Percentiles rank a stretch among this genome's conserved stretches.
phyloP scores from a whole-genome alignment of 2,113 vertebrate genomes.

The Romanogobio albipinnatus region DNA sequence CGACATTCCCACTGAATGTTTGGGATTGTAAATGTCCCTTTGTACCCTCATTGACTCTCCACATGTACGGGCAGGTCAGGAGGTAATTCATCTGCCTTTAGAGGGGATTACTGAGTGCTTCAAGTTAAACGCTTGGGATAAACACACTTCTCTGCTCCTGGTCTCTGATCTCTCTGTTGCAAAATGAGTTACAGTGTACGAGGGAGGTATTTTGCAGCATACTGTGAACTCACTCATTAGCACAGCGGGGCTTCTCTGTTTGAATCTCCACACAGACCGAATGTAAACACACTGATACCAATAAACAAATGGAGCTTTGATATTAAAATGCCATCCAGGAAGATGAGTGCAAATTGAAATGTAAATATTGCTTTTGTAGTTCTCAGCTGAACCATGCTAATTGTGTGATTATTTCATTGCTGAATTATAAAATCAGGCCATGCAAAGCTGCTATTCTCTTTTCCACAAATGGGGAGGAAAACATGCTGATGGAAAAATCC shows the following conservation, averaged over 20 bases:
- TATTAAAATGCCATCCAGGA: background rate
- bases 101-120: slow-evolving; percentile 41
- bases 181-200: background rate
- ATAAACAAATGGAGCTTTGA: slow-evolving; percentile 13
- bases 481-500: background rate
- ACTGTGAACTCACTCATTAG: slow-evolving; percentile 3
- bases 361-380: background rate
- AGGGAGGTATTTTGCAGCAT: slow-evolving; percentile 9
- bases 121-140: slow-evolving; percentile 34
- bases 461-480: no score
- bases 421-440: background rate
- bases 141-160: slow-evolving; percentile 18
- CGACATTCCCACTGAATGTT: background rate
- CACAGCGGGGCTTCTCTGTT: background rate
- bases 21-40: slow-evolving; percentile 33
- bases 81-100: slow-evolving; percentile 30
- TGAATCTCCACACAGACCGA: background rate
- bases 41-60: slow-evolving; percentile 27
- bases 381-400: background rate
- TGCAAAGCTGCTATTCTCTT: background rate
- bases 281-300: background rate
- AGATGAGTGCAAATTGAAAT: background rate
- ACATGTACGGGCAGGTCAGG: slow-evolving; percentile 37
- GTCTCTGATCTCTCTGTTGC: slow-evolving; percentile 35
- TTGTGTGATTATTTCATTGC: background rate